phyloP scores from a whole-genome alignment of 2,113 vertebrate species.

The Emydura subglobosa region DNA sequence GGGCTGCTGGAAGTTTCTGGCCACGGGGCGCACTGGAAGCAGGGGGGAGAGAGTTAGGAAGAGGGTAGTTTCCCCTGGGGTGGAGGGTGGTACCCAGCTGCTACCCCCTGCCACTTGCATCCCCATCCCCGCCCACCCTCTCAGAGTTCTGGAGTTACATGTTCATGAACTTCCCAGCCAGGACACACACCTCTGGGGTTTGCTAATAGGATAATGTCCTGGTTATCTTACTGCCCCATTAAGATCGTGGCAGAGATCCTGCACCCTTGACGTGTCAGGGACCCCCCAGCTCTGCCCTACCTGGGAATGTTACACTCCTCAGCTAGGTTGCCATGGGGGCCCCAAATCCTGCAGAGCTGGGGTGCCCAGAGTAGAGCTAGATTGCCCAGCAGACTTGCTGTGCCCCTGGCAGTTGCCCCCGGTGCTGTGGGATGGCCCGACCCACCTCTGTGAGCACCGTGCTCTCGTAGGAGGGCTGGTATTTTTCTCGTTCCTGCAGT shows the following conservation, averaged over 20 bases:
- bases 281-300: background rate
- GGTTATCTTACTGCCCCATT: background rate
- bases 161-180: background rate
- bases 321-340: background rate
- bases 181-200: background rate
- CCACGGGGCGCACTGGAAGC: conserved; percentile 52
- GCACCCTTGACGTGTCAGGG: background rate
- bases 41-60: background rate
- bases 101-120: background rate
- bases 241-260: background rate
- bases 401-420: too few species aligned
- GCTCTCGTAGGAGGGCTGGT: conserved; percentile 55
- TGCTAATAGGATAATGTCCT: background rate
- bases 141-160: background rate
- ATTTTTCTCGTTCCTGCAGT: conserved; percentile 57
- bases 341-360: too few species aligned
- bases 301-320: background rate
- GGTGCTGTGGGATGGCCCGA: background rate
- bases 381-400: too few species aligned
- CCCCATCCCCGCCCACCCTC: too few species aligned
- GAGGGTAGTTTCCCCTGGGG: background rate
- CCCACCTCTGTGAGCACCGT: conserved; percentile 60
- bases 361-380: too few species aligned
- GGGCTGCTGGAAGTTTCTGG: conserved; percentile 23
- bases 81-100: background rate